Conservation (phyloP, 1,140 invertebrate genomes). For the Leptinotarsa defecta region DNA sequence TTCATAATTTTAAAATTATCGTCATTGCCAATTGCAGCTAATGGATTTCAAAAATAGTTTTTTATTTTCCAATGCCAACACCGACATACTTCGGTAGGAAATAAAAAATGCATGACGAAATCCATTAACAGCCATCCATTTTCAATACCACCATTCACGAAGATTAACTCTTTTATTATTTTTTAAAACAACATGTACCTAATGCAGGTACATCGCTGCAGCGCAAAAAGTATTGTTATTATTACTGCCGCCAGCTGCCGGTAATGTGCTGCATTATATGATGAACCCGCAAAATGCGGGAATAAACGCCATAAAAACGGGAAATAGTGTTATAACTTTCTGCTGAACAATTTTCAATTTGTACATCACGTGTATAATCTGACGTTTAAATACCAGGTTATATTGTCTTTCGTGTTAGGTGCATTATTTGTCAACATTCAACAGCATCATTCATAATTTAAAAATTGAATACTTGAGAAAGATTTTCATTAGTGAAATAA, state of each 20-base stretch:
- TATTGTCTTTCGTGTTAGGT: neutral
- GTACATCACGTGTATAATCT: neutral
- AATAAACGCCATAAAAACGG: slow-evolving; percentile 29
- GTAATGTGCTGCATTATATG: slow-evolving; percentile 1
- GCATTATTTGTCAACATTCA: too few species aligned
- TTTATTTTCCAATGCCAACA: too few species aligned
- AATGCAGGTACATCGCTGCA: neutral
- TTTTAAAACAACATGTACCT: slow-evolving; percentile 1
- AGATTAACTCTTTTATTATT: neutral
- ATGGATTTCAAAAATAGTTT: too few species aligned
- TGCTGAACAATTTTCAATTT: slow-evolving; percentile 36
- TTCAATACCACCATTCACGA: neutral
- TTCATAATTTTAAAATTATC: too few species aligned
- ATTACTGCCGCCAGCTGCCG: slow-evolving; percentile 17
- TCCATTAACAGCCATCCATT: neutral
- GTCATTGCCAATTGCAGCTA: too few species aligned
- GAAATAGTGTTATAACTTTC: slow-evolving; percentile 30
- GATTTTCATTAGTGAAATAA: too few species aligned
- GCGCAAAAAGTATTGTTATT: neutral
- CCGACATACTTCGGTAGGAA: too few species aligned
- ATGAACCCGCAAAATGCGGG: slow-evolving; percentile 20
- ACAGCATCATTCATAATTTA: too few species aligned
- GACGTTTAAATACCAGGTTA: neutral
- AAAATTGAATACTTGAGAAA: too few species aligned
- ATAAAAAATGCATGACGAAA: too few species aligned